Evolutionary conservation across 2,888 invertebrate species (phyloP).

Genomic region (Drosophila recens): DNA sequence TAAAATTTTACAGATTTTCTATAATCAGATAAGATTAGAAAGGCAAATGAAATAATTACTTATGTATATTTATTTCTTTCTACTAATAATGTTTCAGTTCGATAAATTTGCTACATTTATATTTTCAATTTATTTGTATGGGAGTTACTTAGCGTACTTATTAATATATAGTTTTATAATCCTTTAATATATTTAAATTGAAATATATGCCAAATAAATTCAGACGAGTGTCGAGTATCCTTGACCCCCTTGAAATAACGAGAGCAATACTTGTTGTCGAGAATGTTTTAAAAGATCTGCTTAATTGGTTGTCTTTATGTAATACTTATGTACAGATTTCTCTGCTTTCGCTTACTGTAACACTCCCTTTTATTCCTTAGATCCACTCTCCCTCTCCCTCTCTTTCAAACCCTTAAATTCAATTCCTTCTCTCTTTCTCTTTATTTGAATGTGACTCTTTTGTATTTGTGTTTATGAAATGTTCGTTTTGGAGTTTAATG

Average conservation of each 20-base stretch:
- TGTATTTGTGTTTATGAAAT: constrained; percentile 32
- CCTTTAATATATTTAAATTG: neutral
- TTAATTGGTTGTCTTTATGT: constrained; percentile 7
- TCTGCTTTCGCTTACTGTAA: neutral
- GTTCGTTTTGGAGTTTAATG: constrained; percentile 60
- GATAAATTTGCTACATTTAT: too few species aligned
- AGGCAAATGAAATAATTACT: too few species aligned
- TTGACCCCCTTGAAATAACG: neutral
- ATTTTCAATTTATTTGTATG: too few species aligned
- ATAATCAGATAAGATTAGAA: too few species aligned
- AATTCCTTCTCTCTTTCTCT: neutral
- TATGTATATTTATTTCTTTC: too few species aligned
- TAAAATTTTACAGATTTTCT: too few species aligned
- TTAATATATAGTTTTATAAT: too few species aligned
- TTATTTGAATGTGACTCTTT: constrained; percentile 15
- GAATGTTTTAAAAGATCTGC: neutral
- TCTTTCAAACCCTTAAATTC: neutral
- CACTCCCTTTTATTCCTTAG: neutral
- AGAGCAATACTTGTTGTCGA: neutral
- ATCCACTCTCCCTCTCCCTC: too few species aligned
- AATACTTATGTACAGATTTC: neutral
- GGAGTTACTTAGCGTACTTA: too few species aligned
- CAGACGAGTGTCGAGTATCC: neutral
- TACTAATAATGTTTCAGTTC: neutral
- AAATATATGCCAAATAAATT: neutral